Evolutionary conservation across 2,888 invertebrate species (phyloP), one percentile per base, ranked within the genome.

Genomic region (Callyntrura sp.): DNA sequence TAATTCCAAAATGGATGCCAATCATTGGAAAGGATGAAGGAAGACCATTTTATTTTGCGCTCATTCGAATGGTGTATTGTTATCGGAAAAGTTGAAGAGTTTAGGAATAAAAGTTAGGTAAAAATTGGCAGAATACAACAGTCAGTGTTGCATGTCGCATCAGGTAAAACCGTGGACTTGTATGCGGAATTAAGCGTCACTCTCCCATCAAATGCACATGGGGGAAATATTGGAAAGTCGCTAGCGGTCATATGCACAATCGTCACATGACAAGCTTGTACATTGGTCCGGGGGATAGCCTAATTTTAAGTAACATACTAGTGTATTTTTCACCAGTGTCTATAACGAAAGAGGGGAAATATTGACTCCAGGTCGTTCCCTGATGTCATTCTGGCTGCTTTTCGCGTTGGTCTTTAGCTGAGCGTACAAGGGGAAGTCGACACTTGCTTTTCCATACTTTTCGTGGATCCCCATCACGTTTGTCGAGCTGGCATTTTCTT

Each of bases 391-490:
- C 35, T 85, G 85, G 85, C 45, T 85, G 0, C 62, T 85, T 2
- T 85, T 73, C 35, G 51, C 62, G 9, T 12, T 85, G 12, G 57
- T 85, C 12, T 60, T 85, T n/a, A 35, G 28, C 6, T 76, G 17
- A n/a, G 76, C 60, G 14, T 85, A 85, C 20, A 55, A 60, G 51
- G 85, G 73, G 1, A 76, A 85, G 51, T 35, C 76, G 25, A 76
- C 1, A 85, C n/a, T 85, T n/a, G 84, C 89, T 0, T 86, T 84
- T 11, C 91, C 90, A 0, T 73, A 70, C 0, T 23, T 70, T 28
- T 65, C 90, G 14, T 51, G 62, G 57, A 48, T 90, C 5, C 91
- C 91, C 3, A 82, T 55, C 8, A 87, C 79, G 0, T 91, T 68
- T 68, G 68, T 28, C 11, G 68, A 68, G 25, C 0, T 90, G 84